These are phyloP conservation scores for Phoxinus dragarum DNA, from an alignment of 2,797 vertebrate species.

Conservation along the genomic window DNA sequence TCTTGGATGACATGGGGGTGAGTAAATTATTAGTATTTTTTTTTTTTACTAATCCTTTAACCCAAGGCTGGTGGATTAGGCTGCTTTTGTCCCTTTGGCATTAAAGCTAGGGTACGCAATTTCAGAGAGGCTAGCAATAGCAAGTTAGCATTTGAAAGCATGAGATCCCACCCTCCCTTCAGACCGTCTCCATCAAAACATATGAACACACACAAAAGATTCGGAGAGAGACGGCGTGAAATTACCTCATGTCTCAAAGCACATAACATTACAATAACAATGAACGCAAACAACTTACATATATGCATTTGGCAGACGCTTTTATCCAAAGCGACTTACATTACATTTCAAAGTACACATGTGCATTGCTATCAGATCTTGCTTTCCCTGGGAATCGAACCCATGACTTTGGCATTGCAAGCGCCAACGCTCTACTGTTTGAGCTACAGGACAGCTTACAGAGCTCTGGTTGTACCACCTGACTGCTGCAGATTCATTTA, in stretches of 20 bases:
- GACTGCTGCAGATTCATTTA: neutral
- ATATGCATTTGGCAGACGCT: no score
- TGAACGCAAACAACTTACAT: no score
- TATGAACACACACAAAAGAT: neutral
- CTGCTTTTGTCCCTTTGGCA: neutral
- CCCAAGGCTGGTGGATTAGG: neutral
- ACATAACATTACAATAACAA: neutral
- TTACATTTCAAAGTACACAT: no score
- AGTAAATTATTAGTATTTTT: no score
- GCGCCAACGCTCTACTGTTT: no score
- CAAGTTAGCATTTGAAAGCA: neutral
- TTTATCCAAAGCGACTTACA: no score
- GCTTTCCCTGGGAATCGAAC: no score
- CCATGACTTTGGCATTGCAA: no score
- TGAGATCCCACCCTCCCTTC: neutral
- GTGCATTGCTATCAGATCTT: no score
- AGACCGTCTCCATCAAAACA: neutral
- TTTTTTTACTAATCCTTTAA: no score
- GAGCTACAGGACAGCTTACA: no score
- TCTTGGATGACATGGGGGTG: no score
- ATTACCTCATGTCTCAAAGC: neutral
- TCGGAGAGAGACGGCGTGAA: neutral
- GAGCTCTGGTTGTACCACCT: neutral
- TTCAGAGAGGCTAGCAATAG: neutral
- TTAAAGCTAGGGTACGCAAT: neutral